These are phyloP conservation scores for Lycocorax pyrrhopterus DNA, from an alignment of 2,113 vertebrate genomes.

Conservation along the genomic window DNA sequence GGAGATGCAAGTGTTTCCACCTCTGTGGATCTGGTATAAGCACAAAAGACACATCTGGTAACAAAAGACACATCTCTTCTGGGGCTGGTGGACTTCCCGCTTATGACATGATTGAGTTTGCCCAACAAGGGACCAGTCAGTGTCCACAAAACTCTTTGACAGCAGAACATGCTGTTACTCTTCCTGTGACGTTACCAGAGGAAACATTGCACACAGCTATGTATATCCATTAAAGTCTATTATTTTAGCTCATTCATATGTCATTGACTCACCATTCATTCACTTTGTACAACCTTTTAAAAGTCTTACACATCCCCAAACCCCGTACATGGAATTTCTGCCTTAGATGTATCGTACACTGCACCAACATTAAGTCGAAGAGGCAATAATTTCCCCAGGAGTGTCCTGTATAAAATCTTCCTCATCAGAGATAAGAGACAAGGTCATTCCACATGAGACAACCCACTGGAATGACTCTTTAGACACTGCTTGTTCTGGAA, in stretches of 20 bases:
- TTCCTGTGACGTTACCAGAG: not conserved
- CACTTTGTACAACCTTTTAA: not conserved
- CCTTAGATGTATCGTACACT: not conserved
- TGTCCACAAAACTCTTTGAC: not conserved
- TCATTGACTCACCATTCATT: not conserved
- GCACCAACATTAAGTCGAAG: not conserved
- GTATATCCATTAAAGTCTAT: not conserved
- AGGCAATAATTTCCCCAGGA: not conserved
- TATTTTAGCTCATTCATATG: slow-evolving; percentile 18
- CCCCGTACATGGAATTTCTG: not conserved
- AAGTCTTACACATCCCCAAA: not conserved
- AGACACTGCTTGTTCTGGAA: not conserved
- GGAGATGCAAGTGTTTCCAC: not conserved
- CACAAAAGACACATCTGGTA: not conserved
- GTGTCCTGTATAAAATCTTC: not conserved
- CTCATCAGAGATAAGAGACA: not conserved
- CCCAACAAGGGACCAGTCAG: not conserved
- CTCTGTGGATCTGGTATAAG: not conserved
- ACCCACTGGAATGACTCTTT: not conserved
- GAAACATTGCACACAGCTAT: not conserved
- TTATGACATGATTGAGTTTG: not conserved
- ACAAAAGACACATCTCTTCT: not conserved
- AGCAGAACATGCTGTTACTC: not conserved
- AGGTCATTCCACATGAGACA: not conserved
- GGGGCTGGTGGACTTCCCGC: not conserved